Conservation (phyloP, 92 coral and sea anemone genomes). For the Palythoa grandiflora region DNA sequence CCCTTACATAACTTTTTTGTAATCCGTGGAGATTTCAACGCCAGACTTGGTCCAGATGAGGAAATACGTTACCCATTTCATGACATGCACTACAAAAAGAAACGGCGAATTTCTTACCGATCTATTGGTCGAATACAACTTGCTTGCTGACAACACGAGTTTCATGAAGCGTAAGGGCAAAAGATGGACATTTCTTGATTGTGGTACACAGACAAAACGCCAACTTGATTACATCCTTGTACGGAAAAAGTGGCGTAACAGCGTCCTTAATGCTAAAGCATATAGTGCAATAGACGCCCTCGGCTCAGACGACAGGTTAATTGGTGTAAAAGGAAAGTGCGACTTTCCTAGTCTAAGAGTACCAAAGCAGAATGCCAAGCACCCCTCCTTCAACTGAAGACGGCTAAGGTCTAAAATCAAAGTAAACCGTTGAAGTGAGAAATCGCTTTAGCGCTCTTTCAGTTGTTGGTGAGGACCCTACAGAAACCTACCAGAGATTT, state of each 20-base stretch:
- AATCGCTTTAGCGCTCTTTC: conserved; percentile 18
- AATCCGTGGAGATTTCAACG: conserved; percentile 18
- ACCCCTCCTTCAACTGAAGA: conserved; percentile 48
- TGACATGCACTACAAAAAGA: conserved; percentile 4
- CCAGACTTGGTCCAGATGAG: conserved; percentile 1
- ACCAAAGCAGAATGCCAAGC: not conserved
- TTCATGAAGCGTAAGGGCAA: conserved; percentile 15
- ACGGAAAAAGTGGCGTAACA: conserved; percentile 56
- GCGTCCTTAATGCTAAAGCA: conserved; percentile 52
- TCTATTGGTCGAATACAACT: conserved; percentile 9
- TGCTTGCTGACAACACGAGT: not conserved
- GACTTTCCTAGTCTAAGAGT: not conserved
- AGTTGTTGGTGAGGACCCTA: not conserved
- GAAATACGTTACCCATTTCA: not conserved
- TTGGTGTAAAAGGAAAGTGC: not conserved
- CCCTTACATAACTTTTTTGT: not conserved
- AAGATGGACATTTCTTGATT: conserved; percentile 2
- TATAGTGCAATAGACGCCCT: conserved; percentile 42
- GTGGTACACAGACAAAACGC: conserved; percentile 1
- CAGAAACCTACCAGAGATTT: conserved; percentile 35
- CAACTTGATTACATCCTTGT: not conserved
- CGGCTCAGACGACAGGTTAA: conserved; percentile 62
- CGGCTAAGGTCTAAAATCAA: not conserved
- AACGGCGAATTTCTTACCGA: conserved; percentile 9
- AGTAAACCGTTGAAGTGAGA: conserved; percentile 39